phyloP scores from a whole-genome alignment of 2,113 vertebrate genomes.

The Mirza zaza region DNA sequence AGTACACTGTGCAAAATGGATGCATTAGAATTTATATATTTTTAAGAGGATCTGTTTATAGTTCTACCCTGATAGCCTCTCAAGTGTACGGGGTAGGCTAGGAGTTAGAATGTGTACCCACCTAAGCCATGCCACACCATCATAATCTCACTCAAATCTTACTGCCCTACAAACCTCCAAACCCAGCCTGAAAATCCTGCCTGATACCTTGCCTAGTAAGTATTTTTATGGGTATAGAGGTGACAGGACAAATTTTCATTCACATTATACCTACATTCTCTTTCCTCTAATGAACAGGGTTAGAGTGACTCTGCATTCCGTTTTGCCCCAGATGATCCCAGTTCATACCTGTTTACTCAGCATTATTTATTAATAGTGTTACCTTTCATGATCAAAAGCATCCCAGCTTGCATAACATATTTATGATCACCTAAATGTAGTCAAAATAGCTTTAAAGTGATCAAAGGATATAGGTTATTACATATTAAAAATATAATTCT shows the following conservation, averaged over 20 bases:
- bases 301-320: not conserved
- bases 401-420: not conserved
- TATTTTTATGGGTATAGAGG: not conserved
- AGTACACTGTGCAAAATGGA: not conserved
- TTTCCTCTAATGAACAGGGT: not conserved
- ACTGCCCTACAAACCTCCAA: not conserved
- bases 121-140: not conserved
- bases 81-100: not conserved
- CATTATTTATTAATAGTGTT: not conserved
- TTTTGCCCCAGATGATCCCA: not conserved
- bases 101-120: not conserved
- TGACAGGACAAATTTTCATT: not conserved
- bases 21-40: not conserved
- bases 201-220: not conserved
- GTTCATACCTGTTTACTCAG: not conserved
- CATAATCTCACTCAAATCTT: not conserved
- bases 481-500: slow-evolving; percentile 29
- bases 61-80: not conserved
- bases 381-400: not conserved
- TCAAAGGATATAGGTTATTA: not conserved
- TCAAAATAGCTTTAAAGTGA: not conserved
- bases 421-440: not conserved
- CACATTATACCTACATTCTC: not conserved
- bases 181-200: not conserved
- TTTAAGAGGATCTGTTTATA: not conserved